phyloP scores from a whole-genome alignment of 2,888 invertebrate species.

The Agriotes lineatus region DNA sequence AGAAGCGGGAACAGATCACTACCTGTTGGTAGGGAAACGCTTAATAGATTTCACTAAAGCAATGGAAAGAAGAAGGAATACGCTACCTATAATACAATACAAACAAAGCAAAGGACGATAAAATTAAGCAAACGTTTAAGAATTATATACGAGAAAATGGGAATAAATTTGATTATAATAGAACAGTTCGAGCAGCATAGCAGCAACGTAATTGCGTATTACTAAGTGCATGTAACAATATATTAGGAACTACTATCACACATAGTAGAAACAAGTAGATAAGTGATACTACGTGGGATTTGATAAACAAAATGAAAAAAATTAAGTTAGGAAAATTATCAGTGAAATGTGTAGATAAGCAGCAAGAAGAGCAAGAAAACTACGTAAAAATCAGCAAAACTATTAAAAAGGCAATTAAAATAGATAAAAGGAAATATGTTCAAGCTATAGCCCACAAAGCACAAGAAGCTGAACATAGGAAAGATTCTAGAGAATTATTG shows the following conservation, averaged over 20 bases:
- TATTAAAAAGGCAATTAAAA: background rate
- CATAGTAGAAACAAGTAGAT: background rate
- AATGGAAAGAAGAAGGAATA: too few relatives aligned
- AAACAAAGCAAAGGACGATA: background rate
- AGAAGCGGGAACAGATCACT: too few relatives aligned
- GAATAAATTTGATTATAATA: background rate
- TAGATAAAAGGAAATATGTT: background rate
- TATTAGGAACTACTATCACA: too few relatives aligned
- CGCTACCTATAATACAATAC: too few relatives aligned
- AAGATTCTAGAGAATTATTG: background rate
- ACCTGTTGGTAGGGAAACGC: too few relatives aligned
- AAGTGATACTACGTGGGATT: background rate
- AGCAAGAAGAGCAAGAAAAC: too few relatives aligned
- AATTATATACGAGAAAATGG: background rate
- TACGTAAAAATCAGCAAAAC: background rate
- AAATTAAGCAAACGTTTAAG: background rate
- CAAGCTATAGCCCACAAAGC: background rate
- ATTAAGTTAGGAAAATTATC: too few relatives aligned
- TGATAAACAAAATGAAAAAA: background rate
- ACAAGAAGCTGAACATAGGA: background rate
- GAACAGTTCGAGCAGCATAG: background rate
- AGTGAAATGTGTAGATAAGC: too few relatives aligned
- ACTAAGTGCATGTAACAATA: too few relatives aligned
- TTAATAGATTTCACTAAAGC: too few relatives aligned
- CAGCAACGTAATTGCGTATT: background rate